Evolutionary conservation across 2,888 invertebrate species (phyloP), one percentile per base, ranked within the genome.

Genomic region (Prosopocoilus inquinatus): DNA sequence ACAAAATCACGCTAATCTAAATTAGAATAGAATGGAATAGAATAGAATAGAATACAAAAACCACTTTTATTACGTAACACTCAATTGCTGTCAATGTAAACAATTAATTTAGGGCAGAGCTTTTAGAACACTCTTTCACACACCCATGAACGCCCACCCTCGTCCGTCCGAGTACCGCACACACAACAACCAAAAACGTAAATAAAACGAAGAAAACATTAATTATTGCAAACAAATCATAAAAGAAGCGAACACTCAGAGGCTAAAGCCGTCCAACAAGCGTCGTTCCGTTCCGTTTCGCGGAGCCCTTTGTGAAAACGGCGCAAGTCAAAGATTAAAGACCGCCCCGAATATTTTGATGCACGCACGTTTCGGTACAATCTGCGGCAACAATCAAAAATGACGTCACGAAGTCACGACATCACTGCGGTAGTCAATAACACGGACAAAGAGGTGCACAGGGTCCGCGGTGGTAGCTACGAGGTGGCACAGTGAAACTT

Each of bases 321-420:
- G 71, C 70, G 71, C 70, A 70, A 64, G 70, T 70, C 69, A 65
- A 59, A 62, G 66, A 65, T 65, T 65, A 67, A 64, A 66, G 63
- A 66, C 68, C 69, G 67, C 70, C 70, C 64, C 62, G 57, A 67
- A 66, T 64, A 62, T 68, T 69, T 64, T 58, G 66, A 66, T 70
- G 67, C 70, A 71, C 68, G 69, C 69, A 68, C 70, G 64, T 65
- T 58, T 63, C 62, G 62, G 60, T 64, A 61, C 67, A 71, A 72
- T 71, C 71, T 71, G 66, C 64, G 64, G 64, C 58, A 70, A 70
- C 68, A 70, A 73, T 73, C 72, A 70, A 62, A 65, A 61, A 58
- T 72, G 70, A 73, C 72, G 72, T 72, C 71, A 72, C 59, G 51
- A 50, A 65, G 72, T 72, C 73, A 73, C 71, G 72, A 69, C 63